Evolutionary conservation across 2,113 vertebrate genomes (phyloP).

Genomic region (Lethenteron reissneri): DNA sequence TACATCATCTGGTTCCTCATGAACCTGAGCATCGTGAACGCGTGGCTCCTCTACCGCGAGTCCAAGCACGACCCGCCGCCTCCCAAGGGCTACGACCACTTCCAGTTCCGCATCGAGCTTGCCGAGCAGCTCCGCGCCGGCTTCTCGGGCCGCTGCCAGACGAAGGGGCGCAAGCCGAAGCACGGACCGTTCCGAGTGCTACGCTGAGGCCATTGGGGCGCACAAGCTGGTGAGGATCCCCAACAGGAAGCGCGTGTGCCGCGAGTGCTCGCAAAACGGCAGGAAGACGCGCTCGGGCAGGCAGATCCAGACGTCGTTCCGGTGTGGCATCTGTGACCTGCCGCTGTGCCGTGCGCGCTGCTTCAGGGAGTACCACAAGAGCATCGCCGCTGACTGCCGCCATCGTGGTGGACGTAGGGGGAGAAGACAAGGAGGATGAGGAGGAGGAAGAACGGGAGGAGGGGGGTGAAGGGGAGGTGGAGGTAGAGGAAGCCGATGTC

Average conservation of each 20-base stretch:
- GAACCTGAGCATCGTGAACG: constrained; percentile 9
- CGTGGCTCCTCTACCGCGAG: constrained; percentile 9
- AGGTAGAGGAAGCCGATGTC: too few species aligned
- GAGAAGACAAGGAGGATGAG: too few species aligned
- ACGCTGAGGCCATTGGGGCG: neutral
- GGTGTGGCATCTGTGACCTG: constrained; percentile 7
- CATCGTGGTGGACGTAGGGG: too few species aligned
- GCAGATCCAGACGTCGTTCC: constrained; percentile 7
- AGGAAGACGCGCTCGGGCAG: constrained; percentile 7
- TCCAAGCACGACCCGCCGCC: constrained; percentile 7
- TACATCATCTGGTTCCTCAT: constrained; percentile 9
- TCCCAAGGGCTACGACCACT: constrained; percentile 8
- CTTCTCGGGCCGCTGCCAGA: neutral
- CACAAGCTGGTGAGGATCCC: constrained; percentile 7
- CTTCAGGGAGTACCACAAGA: constrained; percentile 8
- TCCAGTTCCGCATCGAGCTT: constrained; percentile 7
- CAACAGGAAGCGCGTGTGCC: constrained; percentile 7
- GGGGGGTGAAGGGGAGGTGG: too few species aligned
- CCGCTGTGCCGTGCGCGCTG: constrained; percentile 7
- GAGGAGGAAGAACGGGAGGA: too few species aligned
- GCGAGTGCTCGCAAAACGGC: constrained; percentile 6
- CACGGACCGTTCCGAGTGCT: neutral
- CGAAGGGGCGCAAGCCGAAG: neutral
- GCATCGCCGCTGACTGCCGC: neutral
- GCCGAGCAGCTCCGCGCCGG: constrained; percentile 8